phyloP scores from a whole-genome alignment of 64 coral and sea anemone species.

The Porites australiensis region DNA sequence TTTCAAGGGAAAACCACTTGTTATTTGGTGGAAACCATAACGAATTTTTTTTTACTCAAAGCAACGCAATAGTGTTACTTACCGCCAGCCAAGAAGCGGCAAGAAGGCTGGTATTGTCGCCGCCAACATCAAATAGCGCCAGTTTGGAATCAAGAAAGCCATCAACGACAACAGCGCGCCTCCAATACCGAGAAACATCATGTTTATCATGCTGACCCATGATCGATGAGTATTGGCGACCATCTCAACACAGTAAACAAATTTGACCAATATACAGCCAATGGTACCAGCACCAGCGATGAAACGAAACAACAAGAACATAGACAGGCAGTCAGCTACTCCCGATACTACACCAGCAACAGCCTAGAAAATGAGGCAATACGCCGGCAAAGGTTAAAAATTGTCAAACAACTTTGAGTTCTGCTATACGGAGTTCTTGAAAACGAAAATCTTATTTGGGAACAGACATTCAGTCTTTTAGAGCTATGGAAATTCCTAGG shows the following conservation, averaged over 20 bases:
- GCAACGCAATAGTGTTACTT: neutral
- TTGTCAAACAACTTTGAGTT: too few relatives aligned
- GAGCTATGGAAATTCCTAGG: too few relatives aligned
- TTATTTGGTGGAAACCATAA: too few relatives aligned
- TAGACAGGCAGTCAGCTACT: slow-evolving; percentile 81
- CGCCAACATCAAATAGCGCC: slow-evolving; percentile 69
- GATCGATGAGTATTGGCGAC: slow-evolving; percentile 65
- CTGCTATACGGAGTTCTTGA: too few relatives aligned
- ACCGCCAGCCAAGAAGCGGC: slow-evolving; percentile 75
- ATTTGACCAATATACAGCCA: slow-evolving; percentile 77
- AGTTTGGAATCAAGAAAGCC: slow-evolving; percentile 84
- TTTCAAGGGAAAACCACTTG: too few relatives aligned
- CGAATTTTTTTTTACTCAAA: too few relatives aligned
- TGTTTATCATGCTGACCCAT: slow-evolving; percentile 56
- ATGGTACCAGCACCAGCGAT: slow-evolving; percentile 66
- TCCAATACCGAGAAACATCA: slow-evolving; percentile 73
- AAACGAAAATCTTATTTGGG: too few relatives aligned
- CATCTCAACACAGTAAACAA: slow-evolving; percentile 87
- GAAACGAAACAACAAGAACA: slow-evolving; percentile 84
- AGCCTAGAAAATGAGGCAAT: neutral
- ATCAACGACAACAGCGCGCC: slow-evolving; percentile 61
- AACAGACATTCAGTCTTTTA: too few relatives aligned
- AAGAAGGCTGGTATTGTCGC: slow-evolving; percentile 58
- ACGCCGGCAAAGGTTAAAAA: too few relatives aligned
- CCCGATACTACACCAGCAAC: slow-evolving; percentile 27